Evolutionary conservation across 1,140 invertebrate genomes (phyloP), one percentile per base, ranked within the genome.

Genomic region (Proales similis): DNA sequence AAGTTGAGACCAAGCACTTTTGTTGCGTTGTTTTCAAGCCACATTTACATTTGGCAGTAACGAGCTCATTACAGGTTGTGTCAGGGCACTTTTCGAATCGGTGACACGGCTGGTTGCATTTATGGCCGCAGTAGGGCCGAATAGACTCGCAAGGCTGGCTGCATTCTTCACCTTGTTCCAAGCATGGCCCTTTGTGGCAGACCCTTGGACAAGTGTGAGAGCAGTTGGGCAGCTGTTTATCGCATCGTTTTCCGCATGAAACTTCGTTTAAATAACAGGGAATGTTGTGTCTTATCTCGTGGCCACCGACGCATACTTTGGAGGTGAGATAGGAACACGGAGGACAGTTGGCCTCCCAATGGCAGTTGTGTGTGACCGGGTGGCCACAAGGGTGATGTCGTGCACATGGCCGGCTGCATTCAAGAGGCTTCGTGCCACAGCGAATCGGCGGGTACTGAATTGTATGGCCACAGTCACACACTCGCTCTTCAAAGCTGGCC

Each of bases 301-400:
- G 91, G 12, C 82, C 78, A 1, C 92, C 90, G 70, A 87, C 83
- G 71, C 91, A 96, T 76, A 82, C 84, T 72, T 88, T 88, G 63
- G 84, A 81, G 14, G 87, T 88, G 26, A 95, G 81, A 39, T 87
- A 83, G 20, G 88, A 86, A 76, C 92, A 97, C 4, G 90, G 91
- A n/a, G 92, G 90, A 75, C 93, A 97, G 29, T 65, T 57, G 0
- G 80, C 71, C 14, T 84, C 82, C 53, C 79, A 81, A 70, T 89
- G 86, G 71, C 87, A 90, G 32, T 64, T 67, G 63, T 76, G 73
- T 2, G 65, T 66, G 1, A 75, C 74, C 70, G 82, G 78, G 78
- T 96, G 92, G 14, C 79, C 80, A 76, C 92, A 96, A 0, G 80
- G 39, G 66, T 93, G 88, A 19, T 74, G 67, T 33, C 89, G 80